phyloP scores from a whole-genome alignment of 2,888 invertebrate genomes.

The Seira musarum region DNA sequence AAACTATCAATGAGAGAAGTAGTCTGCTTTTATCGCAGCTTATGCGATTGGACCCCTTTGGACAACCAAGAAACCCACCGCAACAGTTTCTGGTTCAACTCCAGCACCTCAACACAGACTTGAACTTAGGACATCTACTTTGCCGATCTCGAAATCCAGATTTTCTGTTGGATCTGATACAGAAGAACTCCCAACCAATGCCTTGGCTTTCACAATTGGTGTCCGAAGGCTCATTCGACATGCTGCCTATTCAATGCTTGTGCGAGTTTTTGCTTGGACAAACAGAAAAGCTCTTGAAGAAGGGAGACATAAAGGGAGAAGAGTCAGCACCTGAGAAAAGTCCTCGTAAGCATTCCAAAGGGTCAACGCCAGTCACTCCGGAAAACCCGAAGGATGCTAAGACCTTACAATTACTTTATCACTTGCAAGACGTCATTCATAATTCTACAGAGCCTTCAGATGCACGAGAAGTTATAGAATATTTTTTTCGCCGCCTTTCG shows the following conservation, averaged over 20 bases:
- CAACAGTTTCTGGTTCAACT: constrained; percentile 83
- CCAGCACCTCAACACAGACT: constrained; percentile 82
- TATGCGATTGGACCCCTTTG: constrained; percentile 88
- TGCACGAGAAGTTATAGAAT: constrained; percentile 90
- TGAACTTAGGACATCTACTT: constrained; percentile 89
- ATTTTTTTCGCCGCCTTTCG: constrained; percentile 88
- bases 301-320: constrained; percentile 38
- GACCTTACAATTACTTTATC: constrained; percentile 78
- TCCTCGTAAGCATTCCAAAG: constrained; percentile 75
- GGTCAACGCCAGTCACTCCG: constrained; percentile 15
- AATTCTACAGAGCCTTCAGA: constrained; percentile 54
- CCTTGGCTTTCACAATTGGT: constrained; percentile 97
- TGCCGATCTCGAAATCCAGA: constrained; percentile 93
- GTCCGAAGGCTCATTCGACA: constrained; percentile 84
- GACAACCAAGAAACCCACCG: constrained; percentile 88
- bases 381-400: constrained; percentile 71
- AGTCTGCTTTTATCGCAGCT: constrained; percentile 89
- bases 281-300: constrained; percentile 63
- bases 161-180: constrained; percentile 92
- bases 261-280: constrained; percentile 91
- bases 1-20: constrained; percentile 90
- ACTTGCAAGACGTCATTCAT: constrained; percentile 74
- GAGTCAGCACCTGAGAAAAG: constrained; percentile 74
- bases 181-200: constrained; percentile 93
- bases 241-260: constrained; percentile 94